Base-by-base conservation (phyloP, 2,113 vertebrate genomes). In the Diglossa brunneiventris region DNA sequence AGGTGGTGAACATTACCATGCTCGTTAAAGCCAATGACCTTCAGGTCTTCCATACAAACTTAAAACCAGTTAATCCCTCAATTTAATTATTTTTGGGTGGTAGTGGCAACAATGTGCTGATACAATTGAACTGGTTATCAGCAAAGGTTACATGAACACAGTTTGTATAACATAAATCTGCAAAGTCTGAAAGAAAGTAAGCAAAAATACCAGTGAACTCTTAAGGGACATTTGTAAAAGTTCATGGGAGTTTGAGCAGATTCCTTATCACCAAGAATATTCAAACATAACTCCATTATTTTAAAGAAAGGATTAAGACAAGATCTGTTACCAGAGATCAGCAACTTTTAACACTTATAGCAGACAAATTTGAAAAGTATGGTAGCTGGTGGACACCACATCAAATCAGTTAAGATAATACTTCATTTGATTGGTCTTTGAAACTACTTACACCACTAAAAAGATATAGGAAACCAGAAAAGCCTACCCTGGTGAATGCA, bases 151-250 rank as follows among this genome's bases (percentile, higher is more conserved):
- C 76, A 78, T 7, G 83, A 85, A 87, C 46, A 56, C 12, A 83
- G 76, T 90, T 92, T 95, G 88, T 77, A 5, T 68, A 94, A 93
- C 79, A 95, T 90, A 92, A 91, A 93, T 89, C 90, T 73, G 72
- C 68, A 31, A 77, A 86, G 66, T 84, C 91, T 74, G 84, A 44
- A 92, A 91, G 63, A 83, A 94, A 96, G 61, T 86, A 95, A 96
- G 96, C 90, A 95, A 94, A 96, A 82, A 89, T 84, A 61, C n/a
- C 92, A 95, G 73, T 92, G 85, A 96, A 95, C 83, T 93, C 86
- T 83, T 75, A 67, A 87, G 28, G 56, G 64, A 92, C 88, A 87
- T 93, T n/a, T 68, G 64, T 77, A 49, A 66, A 86, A 95, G 94
- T 95, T 97, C 93, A 93, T 72, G 86, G 68, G 90, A 96, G 56